phyloP scores from a whole-genome alignment of 1,140 invertebrate species.

The Polypedilum pembai region DNA sequence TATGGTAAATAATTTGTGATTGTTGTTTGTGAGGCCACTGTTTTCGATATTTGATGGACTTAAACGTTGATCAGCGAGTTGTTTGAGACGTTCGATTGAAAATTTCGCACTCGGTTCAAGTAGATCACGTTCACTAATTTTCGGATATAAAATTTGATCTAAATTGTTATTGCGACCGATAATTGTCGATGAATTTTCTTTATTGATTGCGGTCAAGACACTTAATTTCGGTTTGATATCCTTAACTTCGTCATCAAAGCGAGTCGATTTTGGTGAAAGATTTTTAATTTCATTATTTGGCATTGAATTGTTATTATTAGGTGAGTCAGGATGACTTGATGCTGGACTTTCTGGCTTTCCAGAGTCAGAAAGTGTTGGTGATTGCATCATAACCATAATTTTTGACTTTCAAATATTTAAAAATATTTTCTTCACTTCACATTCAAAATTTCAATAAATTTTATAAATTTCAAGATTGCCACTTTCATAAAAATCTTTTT shows the following conservation, averaged over 20 bases:
- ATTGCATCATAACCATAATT: conserved; percentile 43
- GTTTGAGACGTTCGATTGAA: conserved; percentile 41
- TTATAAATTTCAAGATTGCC: too few species aligned
- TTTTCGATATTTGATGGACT: conserved; percentile 35
- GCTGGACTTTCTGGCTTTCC: conserved; percentile 34
- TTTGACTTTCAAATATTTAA: not conserved
- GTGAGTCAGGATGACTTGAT: conserved; percentile 41
- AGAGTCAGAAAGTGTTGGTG: conserved; percentile 30
- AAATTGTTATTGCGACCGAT: conserved; percentile 30
- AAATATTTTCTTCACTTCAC: not conserved
- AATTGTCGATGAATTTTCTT: conserved; percentile 30
- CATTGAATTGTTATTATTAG: conserved; percentile 29
- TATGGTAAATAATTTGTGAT: not conserved
- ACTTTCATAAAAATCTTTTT: not conserved
- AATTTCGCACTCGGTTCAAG: conserved; percentile 36
- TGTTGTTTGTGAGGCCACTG: conserved; percentile 18
- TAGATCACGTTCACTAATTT: conserved; percentile 28
- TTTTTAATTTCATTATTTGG: conserved; percentile 39
- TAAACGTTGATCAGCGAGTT: conserved; percentile 39
- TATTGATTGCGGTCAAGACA: conserved; percentile 38
- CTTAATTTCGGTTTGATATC: conserved; percentile 30
- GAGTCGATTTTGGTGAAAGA: conserved; percentile 32
- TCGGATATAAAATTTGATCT: conserved; percentile 10
- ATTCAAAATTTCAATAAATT: not conserved
- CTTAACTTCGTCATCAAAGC: conserved; percentile 26